These are phyloP conservation scores for Stegana nigrithorax DNA, from an alignment of 2,888 invertebrate species.

Conservation along the genomic window DNA sequence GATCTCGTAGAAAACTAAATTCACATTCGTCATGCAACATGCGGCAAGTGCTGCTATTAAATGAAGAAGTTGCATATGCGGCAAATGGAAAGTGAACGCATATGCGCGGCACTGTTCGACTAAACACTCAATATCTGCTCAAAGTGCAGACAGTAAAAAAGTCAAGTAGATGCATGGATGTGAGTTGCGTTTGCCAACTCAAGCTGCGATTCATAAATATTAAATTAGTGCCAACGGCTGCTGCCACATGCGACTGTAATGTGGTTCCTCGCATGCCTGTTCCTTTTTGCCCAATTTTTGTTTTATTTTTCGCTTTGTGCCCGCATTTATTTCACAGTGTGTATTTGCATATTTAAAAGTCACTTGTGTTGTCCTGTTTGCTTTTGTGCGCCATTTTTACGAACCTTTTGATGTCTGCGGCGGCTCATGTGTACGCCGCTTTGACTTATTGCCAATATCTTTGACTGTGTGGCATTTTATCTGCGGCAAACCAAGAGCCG, in stretches of 20 bases:
- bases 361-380: background rate
- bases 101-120: background rate
- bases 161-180: no score
- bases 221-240: background rate
- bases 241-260: background rate
- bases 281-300: background rate
- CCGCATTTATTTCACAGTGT: background rate
- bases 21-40: background rate
- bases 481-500: no score
- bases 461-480: no score
- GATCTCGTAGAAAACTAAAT: background rate
- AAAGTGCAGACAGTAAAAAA: no score
- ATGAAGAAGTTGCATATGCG: background rate
- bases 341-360: slow-evolving; percentile 14
- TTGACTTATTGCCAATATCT: slow-evolving; percentile 17
- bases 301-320: background rate
- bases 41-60: background rate
- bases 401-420: slow-evolving; percentile 10
- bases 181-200: background rate
- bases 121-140: no score
- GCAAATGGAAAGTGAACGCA: background rate
- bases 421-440: slow-evolving; percentile 4
- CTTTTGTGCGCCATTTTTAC: slow-evolving; percentile 10
- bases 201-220: slow-evolving; percentile 7
- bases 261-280: background rate